These are phyloP conservation scores for Enteromius anoplus DNA, from an alignment of 2,797 vertebrate species.

Conservation along the genomic window DNA sequence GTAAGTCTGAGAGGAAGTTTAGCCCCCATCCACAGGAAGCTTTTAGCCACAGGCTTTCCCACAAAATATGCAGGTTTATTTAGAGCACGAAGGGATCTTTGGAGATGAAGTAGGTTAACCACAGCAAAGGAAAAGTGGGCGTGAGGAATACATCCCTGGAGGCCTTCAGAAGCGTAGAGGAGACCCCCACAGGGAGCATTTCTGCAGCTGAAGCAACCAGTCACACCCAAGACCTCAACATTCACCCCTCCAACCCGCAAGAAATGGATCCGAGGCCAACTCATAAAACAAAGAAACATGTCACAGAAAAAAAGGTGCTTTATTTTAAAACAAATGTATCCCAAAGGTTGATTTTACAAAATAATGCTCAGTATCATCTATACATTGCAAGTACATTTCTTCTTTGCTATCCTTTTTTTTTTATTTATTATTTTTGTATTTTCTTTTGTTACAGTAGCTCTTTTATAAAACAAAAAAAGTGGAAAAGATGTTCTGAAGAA, in stretches of 20 bases:
- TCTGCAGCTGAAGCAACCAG: slow-evolving; percentile 38
- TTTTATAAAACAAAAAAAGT: slow-evolving; percentile 63
- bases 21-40: slow-evolving; percentile 45
- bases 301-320: slow-evolving; percentile 84
- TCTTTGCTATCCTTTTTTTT: slow-evolving; percentile 20
- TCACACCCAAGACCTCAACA: slow-evolving; percentile 29
- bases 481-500: slow-evolving; percentile 65
- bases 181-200: slow-evolving; percentile 29
- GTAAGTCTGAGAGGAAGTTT: slow-evolving; percentile 42
- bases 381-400: slow-evolving; percentile 63
- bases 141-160: slow-evolving; percentile 34
- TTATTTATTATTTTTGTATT: background rate
- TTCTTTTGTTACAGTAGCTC: slow-evolving; percentile 63
- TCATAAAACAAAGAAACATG: slow-evolving; percentile 26
- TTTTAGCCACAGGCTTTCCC: slow-evolving; percentile 34
- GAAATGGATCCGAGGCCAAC: background rate
- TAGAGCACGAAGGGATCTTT: slow-evolving; percentile 22
- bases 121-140: slow-evolving; percentile 46
- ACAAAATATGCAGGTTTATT: slow-evolving; percentile 38
- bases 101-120: slow-evolving; percentile 46
- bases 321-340: slow-evolving; percentile 77
- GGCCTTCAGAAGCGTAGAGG: slow-evolving; percentile 29
- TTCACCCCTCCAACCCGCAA: slow-evolving; percentile 18
- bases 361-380: slow-evolving; percentile 67
- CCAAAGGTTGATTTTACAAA: slow-evolving; percentile 71